Percentiles rank a stretch among this genome's conserved stretches.
Evolutionary conservation across 2,797 vertebrate species (phyloP).

Genomic region (Anableps anableps): DNA sequence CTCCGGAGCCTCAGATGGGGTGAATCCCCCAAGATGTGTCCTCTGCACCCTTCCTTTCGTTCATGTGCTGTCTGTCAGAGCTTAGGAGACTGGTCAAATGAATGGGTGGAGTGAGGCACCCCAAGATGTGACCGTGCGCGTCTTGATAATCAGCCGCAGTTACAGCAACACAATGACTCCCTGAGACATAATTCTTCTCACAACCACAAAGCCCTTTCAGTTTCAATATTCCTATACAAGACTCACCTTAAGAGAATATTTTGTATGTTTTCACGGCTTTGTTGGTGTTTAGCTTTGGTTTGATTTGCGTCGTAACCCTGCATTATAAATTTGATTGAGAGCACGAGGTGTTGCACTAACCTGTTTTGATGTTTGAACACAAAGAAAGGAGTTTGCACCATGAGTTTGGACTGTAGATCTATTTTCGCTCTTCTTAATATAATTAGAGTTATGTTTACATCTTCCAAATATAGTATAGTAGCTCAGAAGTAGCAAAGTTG

Average conservation of each 20-base stretch:
- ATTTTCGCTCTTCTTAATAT: constrained; percentile 16
- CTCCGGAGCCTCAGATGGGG: constrained; percentile 74
- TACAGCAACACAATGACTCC: constrained; percentile 67
- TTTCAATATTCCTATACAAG: constrained; percentile 1
- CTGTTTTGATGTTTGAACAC: constrained; percentile 16
- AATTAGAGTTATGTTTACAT: constrained; percentile 22
- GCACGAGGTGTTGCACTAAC: neutral
- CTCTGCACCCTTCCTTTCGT: constrained; percentile 75
- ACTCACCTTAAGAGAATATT: constrained; percentile 1
- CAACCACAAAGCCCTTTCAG: constrained; percentile 35
- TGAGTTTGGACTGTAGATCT: constrained; percentile 3
- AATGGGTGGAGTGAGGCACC: constrained; percentile 72
- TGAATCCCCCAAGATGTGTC: constrained; percentile 81
- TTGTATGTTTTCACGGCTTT: constrained; percentile 33
- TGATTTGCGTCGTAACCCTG: constrained; percentile 17
- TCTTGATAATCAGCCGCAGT: constrained; percentile 75
- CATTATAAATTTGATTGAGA: constrained; percentile 18
- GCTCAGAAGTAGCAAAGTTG: constrained; percentile 12
- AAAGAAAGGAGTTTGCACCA: neutral
- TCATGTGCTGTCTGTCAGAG: constrained; percentile 77
- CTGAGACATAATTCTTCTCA: constrained; percentile 50
- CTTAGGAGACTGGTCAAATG: constrained; percentile 65
- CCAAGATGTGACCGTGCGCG: constrained; percentile 73
- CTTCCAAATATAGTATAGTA: constrained; percentile 22
- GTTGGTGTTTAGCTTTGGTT: constrained; percentile 31